Percentiles rank a stretch among this genome's conserved stretches.
Evolutionary conservation across 2,113 vertebrate species (phyloP).

Genomic region (Synchiropus splendidus): DNA sequence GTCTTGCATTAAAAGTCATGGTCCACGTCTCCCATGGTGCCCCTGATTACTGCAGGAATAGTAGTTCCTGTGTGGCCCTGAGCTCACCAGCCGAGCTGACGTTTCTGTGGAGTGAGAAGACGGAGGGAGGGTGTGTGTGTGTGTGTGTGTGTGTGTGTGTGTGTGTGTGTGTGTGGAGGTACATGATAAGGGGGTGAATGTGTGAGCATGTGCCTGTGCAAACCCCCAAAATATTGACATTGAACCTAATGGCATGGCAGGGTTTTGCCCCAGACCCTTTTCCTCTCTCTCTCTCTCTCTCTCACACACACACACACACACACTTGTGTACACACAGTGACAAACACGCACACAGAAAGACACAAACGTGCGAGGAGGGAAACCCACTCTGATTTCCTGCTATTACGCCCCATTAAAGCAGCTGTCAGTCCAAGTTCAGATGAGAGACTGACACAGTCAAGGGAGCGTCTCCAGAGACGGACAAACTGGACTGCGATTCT

Average conservation of each 20-base stretch:
- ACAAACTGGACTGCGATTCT: slow-evolving; percentile 25
- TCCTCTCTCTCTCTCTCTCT: too few relatives aligned
- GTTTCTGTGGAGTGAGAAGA: slow-evolving; percentile 20
- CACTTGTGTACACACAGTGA: slow-evolving; percentile 3
- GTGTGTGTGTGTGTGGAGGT: slow-evolving; percentile 6
- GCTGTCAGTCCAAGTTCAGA: slow-evolving; percentile 67
- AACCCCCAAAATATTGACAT: slow-evolving; percentile 34
- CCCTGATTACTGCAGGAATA: slow-evolving; percentile 61
- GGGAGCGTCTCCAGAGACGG: slow-evolving; percentile 56
- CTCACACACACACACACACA: slow-evolving; percentile 10
- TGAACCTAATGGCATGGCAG: slow-evolving; percentile 54
- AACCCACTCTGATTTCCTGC: slow-evolving; percentile 71
- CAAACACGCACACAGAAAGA: slow-evolving; percentile 12
- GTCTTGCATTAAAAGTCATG: slow-evolving; percentile 23
- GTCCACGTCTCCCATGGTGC: slow-evolving; percentile 46
- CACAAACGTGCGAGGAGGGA: slow-evolving; percentile 20
- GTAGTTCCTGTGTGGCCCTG: slow-evolving; percentile 66
- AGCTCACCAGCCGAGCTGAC: slow-evolving; percentile 41
- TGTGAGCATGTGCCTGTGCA: background rate
- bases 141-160: slow-evolving; percentile 11
- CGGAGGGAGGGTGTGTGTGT: slow-evolving; percentile 26
- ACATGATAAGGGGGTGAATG: too few relatives aligned
- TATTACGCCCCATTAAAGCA: slow-evolving; percentile 69
- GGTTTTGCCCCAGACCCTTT: slow-evolving; percentile 51
- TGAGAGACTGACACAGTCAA: slow-evolving; percentile 65